Evolutionary conservation across 2,113 vertebrate genomes (phyloP).

Genomic region (Nesoenas mayeri): DNA sequence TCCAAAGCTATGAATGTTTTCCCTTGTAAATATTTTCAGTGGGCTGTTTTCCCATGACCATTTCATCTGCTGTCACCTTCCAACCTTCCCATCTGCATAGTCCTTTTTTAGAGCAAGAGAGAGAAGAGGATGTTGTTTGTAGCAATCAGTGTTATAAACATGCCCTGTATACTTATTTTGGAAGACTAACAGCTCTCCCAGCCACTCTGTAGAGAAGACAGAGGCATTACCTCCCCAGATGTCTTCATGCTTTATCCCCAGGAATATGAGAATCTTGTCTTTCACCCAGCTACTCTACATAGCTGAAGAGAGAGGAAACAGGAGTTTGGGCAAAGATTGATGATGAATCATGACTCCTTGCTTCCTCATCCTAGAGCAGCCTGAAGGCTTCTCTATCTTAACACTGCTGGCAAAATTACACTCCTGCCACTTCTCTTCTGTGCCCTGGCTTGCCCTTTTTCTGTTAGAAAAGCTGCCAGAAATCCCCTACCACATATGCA

Average conservation of each 20-base stretch:
- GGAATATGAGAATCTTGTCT: background rate
- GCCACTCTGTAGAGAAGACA: background rate
- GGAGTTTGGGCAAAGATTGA: background rate
- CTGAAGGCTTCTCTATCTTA: background rate
- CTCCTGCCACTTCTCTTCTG: background rate
- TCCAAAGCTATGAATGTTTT: background rate
- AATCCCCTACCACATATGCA: constrained; percentile 16
- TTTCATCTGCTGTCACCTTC: constrained; percentile 16
- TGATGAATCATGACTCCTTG: background rate
- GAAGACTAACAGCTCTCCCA: background rate
- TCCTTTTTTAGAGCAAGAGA: background rate
- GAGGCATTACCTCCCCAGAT: background rate
- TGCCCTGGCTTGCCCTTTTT: background rate
- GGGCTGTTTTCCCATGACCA: background rate
- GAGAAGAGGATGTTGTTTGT: background rate
- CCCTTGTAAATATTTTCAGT: constrained; percentile 34
- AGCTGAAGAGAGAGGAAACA: background rate
- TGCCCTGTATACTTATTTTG: background rate
- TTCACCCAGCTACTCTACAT: background rate
- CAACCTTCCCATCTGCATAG: background rate
- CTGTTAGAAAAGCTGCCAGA: background rate
- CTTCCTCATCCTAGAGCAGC: background rate
- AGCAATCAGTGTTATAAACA: background rate
- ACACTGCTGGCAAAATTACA: background rate
- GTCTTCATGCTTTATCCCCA: background rate